Conservation (phyloP, 2,888 invertebrate species). For the Meteorus colon region DNA sequence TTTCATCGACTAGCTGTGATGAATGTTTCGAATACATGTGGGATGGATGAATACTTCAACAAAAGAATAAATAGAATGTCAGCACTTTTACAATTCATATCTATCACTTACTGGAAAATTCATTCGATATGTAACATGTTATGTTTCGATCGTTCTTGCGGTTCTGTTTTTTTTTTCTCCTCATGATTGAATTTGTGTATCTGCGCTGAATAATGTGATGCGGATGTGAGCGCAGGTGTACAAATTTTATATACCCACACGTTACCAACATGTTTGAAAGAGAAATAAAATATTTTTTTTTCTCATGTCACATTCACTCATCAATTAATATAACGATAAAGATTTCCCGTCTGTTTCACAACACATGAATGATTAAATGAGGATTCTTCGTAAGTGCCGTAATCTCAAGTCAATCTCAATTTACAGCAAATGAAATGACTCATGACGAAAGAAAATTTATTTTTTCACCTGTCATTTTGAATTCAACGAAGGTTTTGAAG, state of each 20-base stretch:
- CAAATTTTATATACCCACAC: neutral
- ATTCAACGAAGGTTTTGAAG: too few relatives aligned
- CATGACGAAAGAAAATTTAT: too few relatives aligned
- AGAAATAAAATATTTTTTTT: neutral
- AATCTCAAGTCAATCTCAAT: too few relatives aligned
- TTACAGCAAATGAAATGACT: too few relatives aligned
- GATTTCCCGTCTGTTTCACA: neutral
- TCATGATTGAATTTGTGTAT: conserved; percentile 5
- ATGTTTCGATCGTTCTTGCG: neutral
- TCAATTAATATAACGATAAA: neutral
- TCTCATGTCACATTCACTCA: neutral
- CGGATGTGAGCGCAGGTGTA: conserved; percentile 22
- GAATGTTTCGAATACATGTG: conserved; percentile 42
- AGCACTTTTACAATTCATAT: conserved; percentile 43
- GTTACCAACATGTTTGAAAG: conserved; percentile 17
- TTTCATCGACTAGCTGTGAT: conserved; percentile 40
- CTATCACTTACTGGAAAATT: conserved; percentile 35
- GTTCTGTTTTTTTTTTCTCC: neutral
- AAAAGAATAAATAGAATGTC: conserved; percentile 48
- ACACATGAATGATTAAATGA: neutral
- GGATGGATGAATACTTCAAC: conserved; percentile 41
- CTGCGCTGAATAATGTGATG: conserved; percentile 19
- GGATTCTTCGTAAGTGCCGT: too few relatives aligned
- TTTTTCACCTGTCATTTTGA: too few relatives aligned
- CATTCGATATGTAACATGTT: neutral